A percentile compares a stretch with the other conserved stretches of the same genome.
Evolutionary conservation across 2,888 invertebrate species (phyloP).

Genomic region (Chaitophorus viminalis): DNA sequence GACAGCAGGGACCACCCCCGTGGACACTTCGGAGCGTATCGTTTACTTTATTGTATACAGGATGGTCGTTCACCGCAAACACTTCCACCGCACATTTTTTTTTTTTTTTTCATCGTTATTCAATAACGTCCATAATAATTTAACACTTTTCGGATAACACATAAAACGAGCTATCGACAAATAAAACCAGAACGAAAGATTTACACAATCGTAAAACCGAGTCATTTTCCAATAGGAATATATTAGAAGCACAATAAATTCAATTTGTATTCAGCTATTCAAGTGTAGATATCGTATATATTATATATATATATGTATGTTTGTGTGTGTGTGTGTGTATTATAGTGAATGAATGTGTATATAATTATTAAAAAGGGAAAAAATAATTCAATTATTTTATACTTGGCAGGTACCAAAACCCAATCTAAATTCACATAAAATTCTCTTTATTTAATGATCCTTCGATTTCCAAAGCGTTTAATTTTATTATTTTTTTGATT

Average conservation of each 20-base stretch:
- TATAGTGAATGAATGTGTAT: not conserved
- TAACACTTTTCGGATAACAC: slow-evolving; percentile 12
- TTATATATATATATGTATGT: not conserved
- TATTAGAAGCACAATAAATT: not conserved
- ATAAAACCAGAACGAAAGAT: slow-evolving; percentile 41
- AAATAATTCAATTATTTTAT: not conserved
- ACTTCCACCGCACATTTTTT: not conserved
- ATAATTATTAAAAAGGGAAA: not conserved
- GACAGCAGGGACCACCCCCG: slow-evolving; percentile 61
- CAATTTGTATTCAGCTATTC: not conserved
- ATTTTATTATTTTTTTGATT: not conserved
- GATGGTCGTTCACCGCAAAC: slow-evolving; percentile 23
- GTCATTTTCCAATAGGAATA: not conserved
- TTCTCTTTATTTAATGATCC: not conserved
- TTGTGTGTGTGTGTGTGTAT: not conserved
- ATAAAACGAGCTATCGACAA: not conserved
- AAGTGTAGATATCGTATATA: not conserved
- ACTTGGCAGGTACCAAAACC: not conserved
- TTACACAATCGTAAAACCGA: slow-evolving; percentile 23
- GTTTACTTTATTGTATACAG: slow-evolving; percentile 48
- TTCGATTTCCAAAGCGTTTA: not conserved
- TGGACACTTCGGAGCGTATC: slow-evolving; percentile 26
- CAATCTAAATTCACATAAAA: not conserved
- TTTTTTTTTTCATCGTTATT: not conserved
- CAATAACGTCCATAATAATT: not conserved